These are phyloP conservation scores for Rhabdomys pumilio DNA, from an alignment of 2,797 vertebrate genomes.

Conservation along the genomic window DNA sequence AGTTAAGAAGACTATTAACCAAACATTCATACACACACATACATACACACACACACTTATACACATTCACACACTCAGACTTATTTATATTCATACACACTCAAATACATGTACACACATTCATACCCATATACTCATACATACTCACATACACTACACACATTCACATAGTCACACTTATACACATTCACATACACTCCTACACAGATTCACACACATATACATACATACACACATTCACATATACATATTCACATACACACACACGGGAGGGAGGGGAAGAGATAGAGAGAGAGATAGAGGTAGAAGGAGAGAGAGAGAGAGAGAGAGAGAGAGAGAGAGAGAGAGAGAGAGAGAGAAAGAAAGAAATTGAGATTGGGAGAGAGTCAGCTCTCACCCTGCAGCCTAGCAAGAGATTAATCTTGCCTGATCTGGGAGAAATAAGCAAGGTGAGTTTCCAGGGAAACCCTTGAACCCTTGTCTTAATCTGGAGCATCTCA, in stretches of 20 bases:
- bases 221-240: not conserved
- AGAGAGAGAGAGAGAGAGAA: not conserved
- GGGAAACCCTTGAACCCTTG: conserved; percentile 54
- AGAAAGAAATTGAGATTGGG: not conserved
- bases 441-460: conserved; percentile 50
- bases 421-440: not conserved
- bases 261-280: no score
- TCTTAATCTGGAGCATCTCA: conserved; percentile 19
- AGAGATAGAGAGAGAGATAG: no score
- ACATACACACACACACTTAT: not conserved
- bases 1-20: not conserved
- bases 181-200: not conserved
- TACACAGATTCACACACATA: not conserved
- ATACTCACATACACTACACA: not conserved
- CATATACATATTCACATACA: no score
- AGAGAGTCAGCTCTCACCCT: not conserved
- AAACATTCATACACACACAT: no score
- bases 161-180: not conserved
- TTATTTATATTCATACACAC: not conserved
- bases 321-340: no score
- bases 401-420: not conserved
- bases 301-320: not conserved
- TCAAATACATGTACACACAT: not conserved
- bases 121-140: not conserved
- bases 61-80: not conserved